Evolutionary conservation across 1,140 invertebrate species (phyloP), one percentile per base, ranked within the genome.

Genomic region (Drosophila carrolli): DNA sequence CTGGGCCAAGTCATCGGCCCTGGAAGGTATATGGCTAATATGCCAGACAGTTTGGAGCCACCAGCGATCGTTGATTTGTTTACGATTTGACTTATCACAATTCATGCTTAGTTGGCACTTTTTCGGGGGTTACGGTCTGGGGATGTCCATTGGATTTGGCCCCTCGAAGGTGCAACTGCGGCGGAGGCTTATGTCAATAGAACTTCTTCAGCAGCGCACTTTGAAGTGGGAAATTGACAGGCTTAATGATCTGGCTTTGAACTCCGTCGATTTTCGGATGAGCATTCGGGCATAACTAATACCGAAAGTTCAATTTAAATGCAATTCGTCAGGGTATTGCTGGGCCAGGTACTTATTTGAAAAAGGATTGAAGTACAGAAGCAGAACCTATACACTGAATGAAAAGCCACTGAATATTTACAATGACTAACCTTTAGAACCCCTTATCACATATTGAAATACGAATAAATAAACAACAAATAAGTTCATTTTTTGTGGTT

Each of bases 51-150:
- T 38, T 83, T 88, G 88, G 88, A 90, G 88, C 88, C 88, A 61
- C 65, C 59, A 56, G 38, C 35, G 51, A 58, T 68, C 59, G 60
- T 84, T 89, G 80, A 74, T 88, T 80, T 89, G 83, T 88, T 88
- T 88, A 80, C 77, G 67, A 74, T 88, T 88, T 72, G 72, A 80
- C 73, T 82, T 86, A 80, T 81, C 73, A 82, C 82, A 82, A 91
- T 71, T 90, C 88, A 90, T 80, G 88, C 88, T 91, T 91, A 90
- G 88, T 91, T 90, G 82, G 80, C 88, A 83, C 60, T 73, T 88
- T 82, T 61, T 48, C 50, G 58, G 46, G 50, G 60, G 44, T 48
- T 11, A 27, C 50, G 29, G 41, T 41, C 23, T 27, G 46, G 51
- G 32, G 41, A 41, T 40, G 40, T 43, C 41, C 56, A 50, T 19